Evolutionary conservation across 2,113 vertebrate genomes (phyloP).

Genomic region (Ceyx margarethae): DNA sequence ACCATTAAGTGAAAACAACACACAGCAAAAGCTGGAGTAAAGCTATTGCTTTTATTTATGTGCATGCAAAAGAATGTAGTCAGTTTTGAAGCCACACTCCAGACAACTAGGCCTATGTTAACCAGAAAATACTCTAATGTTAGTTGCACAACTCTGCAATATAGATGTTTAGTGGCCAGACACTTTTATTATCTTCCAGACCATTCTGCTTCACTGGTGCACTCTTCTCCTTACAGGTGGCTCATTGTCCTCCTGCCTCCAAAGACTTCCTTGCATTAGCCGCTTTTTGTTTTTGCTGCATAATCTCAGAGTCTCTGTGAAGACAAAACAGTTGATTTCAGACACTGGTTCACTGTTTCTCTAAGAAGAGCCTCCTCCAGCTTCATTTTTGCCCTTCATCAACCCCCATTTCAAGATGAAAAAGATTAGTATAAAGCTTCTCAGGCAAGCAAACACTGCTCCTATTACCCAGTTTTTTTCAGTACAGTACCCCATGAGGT

Average conservation of each 20-base stretch:
- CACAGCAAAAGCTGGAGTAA: constrained; percentile 9
- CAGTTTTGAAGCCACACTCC: constrained; percentile 44
- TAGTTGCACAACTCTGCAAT: constrained; percentile 48
- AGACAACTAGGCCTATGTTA: constrained; percentile 34
- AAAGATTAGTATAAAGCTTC: not conserved
- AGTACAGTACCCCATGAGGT: not conserved
- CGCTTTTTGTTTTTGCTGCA: constrained; percentile 80
- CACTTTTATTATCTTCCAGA: constrained; percentile 27
- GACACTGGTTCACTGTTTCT: not conserved
- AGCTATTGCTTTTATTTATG: constrained; percentile 31
- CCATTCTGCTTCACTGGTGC: not conserved
- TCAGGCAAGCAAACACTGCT: not conserved
- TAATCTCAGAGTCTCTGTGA: constrained; percentile 79
- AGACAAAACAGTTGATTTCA: not conserved
- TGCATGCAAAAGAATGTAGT: constrained; percentile 43
- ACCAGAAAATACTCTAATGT: constrained; percentile 29
- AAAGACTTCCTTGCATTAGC: constrained; percentile 78
- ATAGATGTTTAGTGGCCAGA: not conserved
- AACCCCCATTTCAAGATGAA: not conserved
- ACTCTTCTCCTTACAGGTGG: not conserved
- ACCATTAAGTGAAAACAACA: constrained; percentile 8
- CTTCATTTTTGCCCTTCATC: not conserved
- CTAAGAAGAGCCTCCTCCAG: not conserved
- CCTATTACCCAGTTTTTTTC: not conserved
- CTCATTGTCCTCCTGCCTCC: constrained; percentile 72